A percentile compares a stretch with the other conserved stretches of the same genome.
Evolutionary conservation across 2,797 vertebrate genomes (phyloP).

Genomic region (Falco naumanni): DNA sequence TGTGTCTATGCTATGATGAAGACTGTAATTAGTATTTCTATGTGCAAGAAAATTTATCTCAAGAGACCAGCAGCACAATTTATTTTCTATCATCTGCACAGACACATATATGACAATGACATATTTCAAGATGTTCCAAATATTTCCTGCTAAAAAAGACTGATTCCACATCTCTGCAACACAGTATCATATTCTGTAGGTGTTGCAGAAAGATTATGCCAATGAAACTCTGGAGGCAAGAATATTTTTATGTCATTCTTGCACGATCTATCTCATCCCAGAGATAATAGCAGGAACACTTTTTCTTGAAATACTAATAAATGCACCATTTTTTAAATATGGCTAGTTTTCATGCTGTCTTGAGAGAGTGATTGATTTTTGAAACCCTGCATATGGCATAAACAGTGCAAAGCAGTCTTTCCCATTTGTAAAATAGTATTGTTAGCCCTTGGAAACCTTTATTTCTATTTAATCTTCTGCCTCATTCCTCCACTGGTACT

Average conservation of each 20-base stretch:
- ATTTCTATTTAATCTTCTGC: slow-evolving; percentile 13
- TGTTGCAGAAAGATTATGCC: background rate
- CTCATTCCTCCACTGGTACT: background rate
- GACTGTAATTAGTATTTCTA: background rate
- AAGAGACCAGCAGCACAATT: background rate
- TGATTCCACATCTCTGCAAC: background rate
- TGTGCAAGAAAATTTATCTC: background rate
- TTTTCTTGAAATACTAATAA: slow-evolving; percentile 8
- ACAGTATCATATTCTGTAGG: background rate
- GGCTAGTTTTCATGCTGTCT: background rate
- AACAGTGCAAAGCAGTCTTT: background rate
- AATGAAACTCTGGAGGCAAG: background rate
- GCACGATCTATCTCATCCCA: background rate
- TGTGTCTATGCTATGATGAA: background rate
- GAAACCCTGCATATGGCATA: background rate
- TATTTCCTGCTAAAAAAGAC: background rate
- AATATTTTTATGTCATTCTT: slow-evolving; percentile 14
- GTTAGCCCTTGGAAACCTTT: background rate
- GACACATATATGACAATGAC: background rate
- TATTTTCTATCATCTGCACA: background rate
- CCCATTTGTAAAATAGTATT: background rate
- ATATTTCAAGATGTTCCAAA: background rate
- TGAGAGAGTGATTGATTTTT: background rate
- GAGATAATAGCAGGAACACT: background rate
- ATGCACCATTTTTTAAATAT: background rate